Conservation (phyloP, 2,888 invertebrate species). For the Ariolimax columbianus region DNA sequence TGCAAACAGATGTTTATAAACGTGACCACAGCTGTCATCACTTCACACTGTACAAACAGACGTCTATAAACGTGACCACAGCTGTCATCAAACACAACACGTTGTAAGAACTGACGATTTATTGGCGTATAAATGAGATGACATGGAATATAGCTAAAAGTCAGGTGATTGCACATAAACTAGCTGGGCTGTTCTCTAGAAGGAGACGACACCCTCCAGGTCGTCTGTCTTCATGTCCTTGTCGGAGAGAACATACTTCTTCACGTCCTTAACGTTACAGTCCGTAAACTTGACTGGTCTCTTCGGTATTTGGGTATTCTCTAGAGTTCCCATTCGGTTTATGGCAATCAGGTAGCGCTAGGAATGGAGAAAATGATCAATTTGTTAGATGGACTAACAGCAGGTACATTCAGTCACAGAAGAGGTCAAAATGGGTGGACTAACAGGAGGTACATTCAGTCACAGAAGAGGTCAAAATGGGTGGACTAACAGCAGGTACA, state of each 20-base stretch:
- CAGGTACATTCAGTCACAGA: no score
- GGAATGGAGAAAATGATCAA: not conserved
- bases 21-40: no score
- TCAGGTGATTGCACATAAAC: not conserved
- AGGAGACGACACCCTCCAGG: slow-evolving; percentile 51
- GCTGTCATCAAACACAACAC: not conserved
- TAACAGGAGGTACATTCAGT: no score
- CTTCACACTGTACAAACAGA: no score
- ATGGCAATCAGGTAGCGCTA: slow-evolving; percentile 54
- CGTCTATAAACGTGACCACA: no score
- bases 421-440: no score
- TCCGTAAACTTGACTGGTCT: slow-evolving; percentile 71
- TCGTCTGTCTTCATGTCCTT: slow-evolving; percentile 65
- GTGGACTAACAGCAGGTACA: no score
- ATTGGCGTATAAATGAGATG: slow-evolving; percentile 5
- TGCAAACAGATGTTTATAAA: no score
- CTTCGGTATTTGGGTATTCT: slow-evolving; percentile 69
- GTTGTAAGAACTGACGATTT: not conserved
- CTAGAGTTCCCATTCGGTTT: slow-evolving; percentile 56
- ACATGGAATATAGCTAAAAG: not conserved
- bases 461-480: no score
- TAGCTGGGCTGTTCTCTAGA: not conserved
- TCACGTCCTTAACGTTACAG: slow-evolving; percentile 69
- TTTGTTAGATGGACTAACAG: no score
- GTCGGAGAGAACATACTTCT: slow-evolving; percentile 72